Conservation (phyloP, 2,888 invertebrate species). For the Tiliacea citrago region DNA sequence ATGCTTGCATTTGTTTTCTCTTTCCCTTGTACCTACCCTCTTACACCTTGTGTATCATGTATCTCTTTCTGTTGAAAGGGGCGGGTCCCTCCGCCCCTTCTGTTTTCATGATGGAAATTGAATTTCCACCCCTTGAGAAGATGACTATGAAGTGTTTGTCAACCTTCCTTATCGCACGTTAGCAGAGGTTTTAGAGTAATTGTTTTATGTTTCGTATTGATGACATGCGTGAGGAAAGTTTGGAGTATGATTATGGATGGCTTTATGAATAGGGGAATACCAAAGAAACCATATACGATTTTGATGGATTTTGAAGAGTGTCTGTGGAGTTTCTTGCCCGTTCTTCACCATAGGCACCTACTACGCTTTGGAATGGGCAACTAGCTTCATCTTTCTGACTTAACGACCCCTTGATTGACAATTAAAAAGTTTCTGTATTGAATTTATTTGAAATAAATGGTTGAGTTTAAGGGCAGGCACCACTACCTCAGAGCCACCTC, state of each 20-base stretch:
- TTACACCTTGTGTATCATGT: not conserved
- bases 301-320: no score
- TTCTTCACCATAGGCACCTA: no score
- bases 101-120: slow-evolving; percentile 19
- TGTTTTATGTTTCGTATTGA: slow-evolving; percentile 7
- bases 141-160: slow-evolving; percentile 19
- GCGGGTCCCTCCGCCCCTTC: slow-evolving; percentile 48
- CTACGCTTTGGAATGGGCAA: no score
- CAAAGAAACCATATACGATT: not conserved
- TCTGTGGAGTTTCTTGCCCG: no score
- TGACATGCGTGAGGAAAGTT: not conserved
- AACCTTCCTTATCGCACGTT: slow-evolving; percentile 43
- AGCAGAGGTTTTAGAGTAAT: slow-evolving; percentile 24
- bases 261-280: not conserved
- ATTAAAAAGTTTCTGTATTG: no score
- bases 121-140: slow-evolving; percentile 41
- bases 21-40: slow-evolving; percentile 19
- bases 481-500: no score
- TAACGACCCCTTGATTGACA: no score
- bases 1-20: slow-evolving; percentile 34
- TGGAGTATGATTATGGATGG: not conserved
- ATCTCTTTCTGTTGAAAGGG: slow-evolving; percentile 30
- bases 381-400: no score
- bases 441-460: no score
- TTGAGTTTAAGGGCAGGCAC: no score